Base-by-base conservation (phyloP, 2,888 invertebrate species). In the Orgyia antiqua region DNA sequence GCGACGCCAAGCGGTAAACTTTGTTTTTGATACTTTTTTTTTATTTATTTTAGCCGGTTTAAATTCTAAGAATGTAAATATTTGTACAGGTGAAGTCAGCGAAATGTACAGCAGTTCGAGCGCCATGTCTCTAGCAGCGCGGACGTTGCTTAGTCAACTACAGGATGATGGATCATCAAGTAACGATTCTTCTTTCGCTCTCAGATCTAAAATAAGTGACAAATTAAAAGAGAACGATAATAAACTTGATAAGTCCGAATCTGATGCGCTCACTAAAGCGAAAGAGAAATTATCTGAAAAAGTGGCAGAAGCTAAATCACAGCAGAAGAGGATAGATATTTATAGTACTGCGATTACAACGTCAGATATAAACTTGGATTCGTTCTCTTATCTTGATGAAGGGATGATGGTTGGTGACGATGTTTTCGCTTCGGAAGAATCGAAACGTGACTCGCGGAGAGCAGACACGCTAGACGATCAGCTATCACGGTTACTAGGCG, bases 81-180 rank as follows among this genome's bases (percentile, higher is more conserved):
- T 61, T 53, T 53, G 68, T 79, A 66, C 70, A 87, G 87, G 84
- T 51, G 83, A 78, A 54, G 64, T 70, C 55, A 68, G 75, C 56
- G 79, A 70, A 58, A 59, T 77, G 42, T 83, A 68, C 68, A 73
- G 63, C 58, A 64, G 68, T 42, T 61, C 78, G 46, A 69, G 76
- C 46, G 72, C 72, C 21, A 68, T 83, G 57, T 68, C 78, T 39
- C 69, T 77, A 36, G 77, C 86, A 37, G 76, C 83, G 58, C 67
- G 87, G 31, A 84, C 87, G 13, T 58, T 87, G 33, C 75, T 87
- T 39, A 87, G 87, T 53, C 87, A 88, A 53, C 72, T 87, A 34
- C 87, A 87, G 54, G 88, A 88, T 62, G 87, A 87, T 35, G 86
- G 84, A 21, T 86, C 86, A 13, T 87, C 87, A 20, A 87, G 87